Evolutionary conservation across 2,113 vertebrate species (phyloP), one percentile per base, ranked within the genome.

Genomic region (Saimiri boliviensis): DNA sequence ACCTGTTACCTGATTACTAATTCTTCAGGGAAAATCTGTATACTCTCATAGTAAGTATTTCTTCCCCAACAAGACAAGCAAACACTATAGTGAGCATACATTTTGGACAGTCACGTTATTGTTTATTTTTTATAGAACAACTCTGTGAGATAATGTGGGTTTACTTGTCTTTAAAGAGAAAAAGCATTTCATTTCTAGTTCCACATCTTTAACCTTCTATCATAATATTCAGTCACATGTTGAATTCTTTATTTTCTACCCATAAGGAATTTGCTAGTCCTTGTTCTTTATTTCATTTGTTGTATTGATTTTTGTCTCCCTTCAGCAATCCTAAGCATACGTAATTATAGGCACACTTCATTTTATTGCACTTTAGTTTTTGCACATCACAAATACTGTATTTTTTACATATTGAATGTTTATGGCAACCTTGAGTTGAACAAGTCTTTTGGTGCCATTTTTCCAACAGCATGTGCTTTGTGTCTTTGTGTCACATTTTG

Each of bases 161-260:
- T 84, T 89, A 88, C 56, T 85, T 92, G 12, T 93, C 16, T 94
- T 89, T 54, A 58, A 87, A 91, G 47, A 56, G 66, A 73, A 83
- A 71, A 77, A 68, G 16, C 71, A 58, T 37, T 93, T 88, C 56
- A 9, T 37, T 6, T 83, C 20, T 94, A 60, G 37, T 40, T 71
- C 66, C 32, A n/a, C 16, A 68, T 68, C 16, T 8, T 32, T n/a
- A 68, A 68, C 16, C 32, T 68, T 68, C 30, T 68, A 19, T n/a
- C 32, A 68, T n/a, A 68, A 68, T 68, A 68, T 63, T 63, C 60
- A 89, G 1, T 70, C 9, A 30, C 5, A n/a, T 80, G 2, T 89
- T 83, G 58, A 89, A 82, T 71, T 86, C 79, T 79, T 86, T 94
- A 47, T 86, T 93, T 85, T 19, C 45, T 86, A 94, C 47, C 21